Evolutionary conservation across 2,113 vertebrate genomes (phyloP).

Genomic region (Bufo gargarizans): DNA sequence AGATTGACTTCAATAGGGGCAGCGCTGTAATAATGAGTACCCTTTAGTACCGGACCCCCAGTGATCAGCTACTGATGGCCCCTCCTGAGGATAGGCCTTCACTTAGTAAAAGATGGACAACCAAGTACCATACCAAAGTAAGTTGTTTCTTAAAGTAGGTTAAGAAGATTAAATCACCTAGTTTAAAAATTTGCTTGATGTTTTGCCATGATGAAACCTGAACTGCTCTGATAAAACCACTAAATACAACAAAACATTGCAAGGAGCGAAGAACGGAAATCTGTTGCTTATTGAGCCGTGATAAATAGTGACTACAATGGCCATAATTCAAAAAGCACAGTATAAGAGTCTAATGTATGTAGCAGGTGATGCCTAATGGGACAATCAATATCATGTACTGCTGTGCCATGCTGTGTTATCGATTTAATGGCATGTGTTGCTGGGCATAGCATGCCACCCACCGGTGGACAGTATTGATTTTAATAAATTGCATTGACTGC

Average conservation of each 20-base stretch:
- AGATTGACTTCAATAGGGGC: no score
- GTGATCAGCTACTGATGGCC: no score
- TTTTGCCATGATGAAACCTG: neutral
- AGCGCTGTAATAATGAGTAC: no score
- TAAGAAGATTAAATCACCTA: neutral
- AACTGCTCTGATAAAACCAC: neutral
- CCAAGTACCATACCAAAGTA: no score
- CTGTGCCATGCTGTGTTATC: neutral
- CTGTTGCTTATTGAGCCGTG: neutral
- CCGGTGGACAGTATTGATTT: slow-evolving; percentile 27
- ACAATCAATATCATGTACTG: neutral
- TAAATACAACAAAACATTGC: neutral
- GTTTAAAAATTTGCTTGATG: neutral
- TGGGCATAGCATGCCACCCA: slow-evolving; percentile 30
- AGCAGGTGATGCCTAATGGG: slow-evolving; percentile 3
- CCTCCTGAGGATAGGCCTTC: no score
- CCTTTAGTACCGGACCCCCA: no score
- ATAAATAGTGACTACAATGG: neutral
- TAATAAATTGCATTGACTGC: slow-evolving; percentile 2
- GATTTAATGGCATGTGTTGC: slow-evolving; percentile 21
- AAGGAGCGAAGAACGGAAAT: neutral
- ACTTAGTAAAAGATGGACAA: no score
- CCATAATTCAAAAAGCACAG: neutral
- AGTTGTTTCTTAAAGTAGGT: neutral
- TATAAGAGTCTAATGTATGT: neutral